phyloP scores from a whole-genome alignment of 2,888 invertebrate genomes.

The Acheta domesticus region DNA sequence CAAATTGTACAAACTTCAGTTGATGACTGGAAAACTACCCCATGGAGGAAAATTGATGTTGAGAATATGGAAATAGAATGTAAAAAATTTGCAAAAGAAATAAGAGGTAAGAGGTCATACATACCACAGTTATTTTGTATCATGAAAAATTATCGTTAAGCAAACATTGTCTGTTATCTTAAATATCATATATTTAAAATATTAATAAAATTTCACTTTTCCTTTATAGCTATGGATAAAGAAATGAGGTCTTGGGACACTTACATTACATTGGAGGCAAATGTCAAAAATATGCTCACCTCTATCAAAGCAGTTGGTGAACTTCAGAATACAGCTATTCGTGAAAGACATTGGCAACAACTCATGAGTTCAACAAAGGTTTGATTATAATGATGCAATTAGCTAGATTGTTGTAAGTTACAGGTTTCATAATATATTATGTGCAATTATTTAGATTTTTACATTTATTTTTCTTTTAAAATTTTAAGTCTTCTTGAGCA shows the following conservation, averaged over 20 bases:
- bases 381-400: neutral
- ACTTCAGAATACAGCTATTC: conserved; percentile 91
- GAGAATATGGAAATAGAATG: conserved; percentile 99
- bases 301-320: conserved; percentile 92
- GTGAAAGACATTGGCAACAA: conserved; percentile 96
- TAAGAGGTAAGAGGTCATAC: conserved; percentile 54
- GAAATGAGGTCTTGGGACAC: conserved; percentile 96
- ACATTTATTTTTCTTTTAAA: neutral
- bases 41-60: conserved; percentile 94
- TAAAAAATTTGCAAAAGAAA: conserved; percentile 95
- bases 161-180: neutral
- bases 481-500: neutral
- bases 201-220: too few relatives aligned
- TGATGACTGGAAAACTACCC: conserved; percentile 95
- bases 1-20: conserved; percentile 86
- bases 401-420: conserved; percentile 37
- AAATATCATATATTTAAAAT: conserved; percentile 12
- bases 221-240: conserved; percentile 70
- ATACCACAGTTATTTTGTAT: neutral
- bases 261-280: conserved; percentile 81
- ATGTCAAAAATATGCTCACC: conserved; percentile 94
- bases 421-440: neutral
- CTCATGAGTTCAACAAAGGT: conserved; percentile 95
- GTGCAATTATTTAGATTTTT: neutral
- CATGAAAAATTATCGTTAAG: neutral